These are phyloP conservation scores for Tetrao urogallus DNA, from an alignment of 2,113 vertebrate species.

Conservation along the genomic window DNA sequence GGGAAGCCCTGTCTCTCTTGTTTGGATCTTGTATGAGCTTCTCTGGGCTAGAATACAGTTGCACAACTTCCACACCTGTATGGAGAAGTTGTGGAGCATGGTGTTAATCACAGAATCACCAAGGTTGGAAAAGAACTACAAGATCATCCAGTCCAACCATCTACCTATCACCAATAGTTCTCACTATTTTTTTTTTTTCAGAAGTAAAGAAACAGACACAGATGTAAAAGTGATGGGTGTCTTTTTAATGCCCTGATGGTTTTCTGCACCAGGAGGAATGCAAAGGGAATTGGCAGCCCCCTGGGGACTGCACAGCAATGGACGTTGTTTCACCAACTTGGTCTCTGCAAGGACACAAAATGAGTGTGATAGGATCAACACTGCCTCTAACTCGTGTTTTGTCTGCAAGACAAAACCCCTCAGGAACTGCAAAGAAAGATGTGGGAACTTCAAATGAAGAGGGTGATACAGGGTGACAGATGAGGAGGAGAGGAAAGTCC, in stretches of 20 bases:
- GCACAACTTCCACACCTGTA: background rate
- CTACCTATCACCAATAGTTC: no score
- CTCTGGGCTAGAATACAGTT: rapidly evolving
- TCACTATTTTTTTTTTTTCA: no score
- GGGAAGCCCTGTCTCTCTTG: background rate
- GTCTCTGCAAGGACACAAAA: conserved; percentile 19
- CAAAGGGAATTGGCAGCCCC: background rate
- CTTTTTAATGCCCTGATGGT: background rate
- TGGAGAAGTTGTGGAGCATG: background rate
- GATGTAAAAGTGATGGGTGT: background rate
- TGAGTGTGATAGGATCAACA: conserved; percentile 21
- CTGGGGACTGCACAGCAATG: background rate
- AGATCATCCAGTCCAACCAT: no score
- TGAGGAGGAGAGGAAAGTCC: background rate
- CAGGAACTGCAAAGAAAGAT: background rate
- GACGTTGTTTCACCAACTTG: background rate
- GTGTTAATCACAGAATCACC: background rate
- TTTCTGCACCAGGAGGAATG: background rate
- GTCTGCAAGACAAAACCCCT: background rate
- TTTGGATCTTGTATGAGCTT: background rate
- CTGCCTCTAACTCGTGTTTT: conserved; percentile 19
- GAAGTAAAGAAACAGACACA: background rate
- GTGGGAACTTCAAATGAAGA: background rate
- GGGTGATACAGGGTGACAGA: background rate
- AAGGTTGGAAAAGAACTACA: background rate